Base-by-base conservation (phyloP, 2,797 vertebrate species). In the Tokudaia muenninki region DNA sequence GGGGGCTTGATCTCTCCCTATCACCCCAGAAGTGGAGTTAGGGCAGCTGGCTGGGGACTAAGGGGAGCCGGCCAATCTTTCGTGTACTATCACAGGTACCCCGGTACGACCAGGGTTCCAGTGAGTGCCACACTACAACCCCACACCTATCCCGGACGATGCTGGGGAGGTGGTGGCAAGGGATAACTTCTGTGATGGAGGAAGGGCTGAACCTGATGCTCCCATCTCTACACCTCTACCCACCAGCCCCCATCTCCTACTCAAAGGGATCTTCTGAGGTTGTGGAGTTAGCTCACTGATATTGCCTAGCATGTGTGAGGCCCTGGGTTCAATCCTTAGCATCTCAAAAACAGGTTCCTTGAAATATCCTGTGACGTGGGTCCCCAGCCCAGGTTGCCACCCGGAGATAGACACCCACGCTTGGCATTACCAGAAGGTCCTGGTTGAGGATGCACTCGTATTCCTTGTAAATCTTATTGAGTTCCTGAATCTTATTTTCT, bases 361-460 rank as follows among this genome's bases (percentile, higher is more conserved):
- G 41, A 37, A 14, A n/a, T 47, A 50, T 17, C 21, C 87, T n/a
- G 2, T 78, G 57, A n/a, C 17, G 29, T 44, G 41, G 41, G 19
- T 2, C 22, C 61, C 41, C 70, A 16, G 41, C 29, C 34, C 50
- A 16, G 65, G 34, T n/a, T 37, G 4, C 6, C 31, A 3, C 26
- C 22, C 31, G 8, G 10, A 12, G 11, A 31, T 8, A 52, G 5
- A 10, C 2, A 22, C 55, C 14, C 11, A 0, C 1, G 34, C 0
- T 21, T 19, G 92, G 94, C 7, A 1, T 98, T 98, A 99, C 99
- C 99, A 98, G 99, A 47, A 99, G 99, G 93, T 99, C 99, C 79
- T 98, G 97, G 92, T 98, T 99, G 96, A 99, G 99, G 97, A 99
- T 99, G 0, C 98, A 95, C 50, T 99, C 99, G 31, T 99, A 99